phyloP scores from a whole-genome alignment of 1,140 invertebrate species.

The Halesus radiatus region DNA sequence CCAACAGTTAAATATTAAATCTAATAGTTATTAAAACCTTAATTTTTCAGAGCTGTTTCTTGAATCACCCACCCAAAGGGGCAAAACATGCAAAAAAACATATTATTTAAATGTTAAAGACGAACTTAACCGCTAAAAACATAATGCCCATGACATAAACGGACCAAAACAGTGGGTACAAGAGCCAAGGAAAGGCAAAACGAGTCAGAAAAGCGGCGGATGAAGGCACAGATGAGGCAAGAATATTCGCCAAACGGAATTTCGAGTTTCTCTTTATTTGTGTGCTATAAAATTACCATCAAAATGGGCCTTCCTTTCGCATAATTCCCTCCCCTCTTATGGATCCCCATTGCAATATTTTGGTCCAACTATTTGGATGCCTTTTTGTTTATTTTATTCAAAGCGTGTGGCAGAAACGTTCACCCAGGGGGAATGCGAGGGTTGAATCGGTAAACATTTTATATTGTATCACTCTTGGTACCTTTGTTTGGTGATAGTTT shows the following conservation, averaged over 20 bases:
- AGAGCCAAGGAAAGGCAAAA: background rate
- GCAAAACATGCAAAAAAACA: no score
- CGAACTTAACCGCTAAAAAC: no score
- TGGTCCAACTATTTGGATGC: background rate
- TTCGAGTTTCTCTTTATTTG: conserved; percentile 36
- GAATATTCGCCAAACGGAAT: conserved; percentile 16
- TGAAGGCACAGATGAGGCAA: background rate
- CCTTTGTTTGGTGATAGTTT: no score
- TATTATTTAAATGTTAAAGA: no score
- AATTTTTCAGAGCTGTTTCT: no score
- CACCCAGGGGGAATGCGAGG: background rate
- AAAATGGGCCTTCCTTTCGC: conserved; percentile 11
- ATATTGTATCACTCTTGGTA: no score
- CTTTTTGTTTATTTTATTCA: conserved; percentile 36
- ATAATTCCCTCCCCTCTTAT: conserved; percentile 21
- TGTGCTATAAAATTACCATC: conserved; percentile 38
- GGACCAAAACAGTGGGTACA: no score
- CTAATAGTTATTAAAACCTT: no score
- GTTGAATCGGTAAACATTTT: no score
- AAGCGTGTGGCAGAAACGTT: background rate
- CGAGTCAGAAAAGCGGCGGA: background rate
- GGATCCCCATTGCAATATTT: conserved; percentile 31
- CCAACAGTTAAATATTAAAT: no score
- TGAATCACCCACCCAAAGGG: no score
- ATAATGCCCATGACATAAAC: no score